Base-by-base conservation (phyloP, 2,113 vertebrate species). In the Corythornis madagascariensis region DNA sequence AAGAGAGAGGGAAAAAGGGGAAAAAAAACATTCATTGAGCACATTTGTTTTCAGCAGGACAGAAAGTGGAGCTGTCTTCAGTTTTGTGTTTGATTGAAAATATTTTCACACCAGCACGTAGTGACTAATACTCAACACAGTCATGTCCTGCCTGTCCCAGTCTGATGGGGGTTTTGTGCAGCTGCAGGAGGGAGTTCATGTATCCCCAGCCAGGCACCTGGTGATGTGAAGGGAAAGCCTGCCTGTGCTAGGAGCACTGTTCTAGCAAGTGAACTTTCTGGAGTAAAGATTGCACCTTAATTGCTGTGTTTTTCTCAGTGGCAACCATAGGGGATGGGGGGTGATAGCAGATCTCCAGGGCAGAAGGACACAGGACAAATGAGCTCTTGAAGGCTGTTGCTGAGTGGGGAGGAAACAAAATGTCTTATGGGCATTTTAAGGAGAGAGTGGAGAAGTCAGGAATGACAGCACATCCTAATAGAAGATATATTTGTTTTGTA, bases 11-110 rank as follows among this genome's bases (percentile, higher is more conserved):
- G 69, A 52, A 65, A 50, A 38, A 26, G 29, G 29, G 67, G 48
- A 63, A 73, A 67, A 55, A 40, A 18, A 3, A 21, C 63, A 63
- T 82, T 89, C 66, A 55, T 55, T 60, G 89, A 87, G 64, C 89
- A 76, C 81, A 79, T 89, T 95, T 94, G 84, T 93, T 93, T 87
- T 73, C 64, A 87, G 63, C 84, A 82, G 59, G 40, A 70, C 71
- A 90, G 86, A 92, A 93, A 56, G 90, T 93, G 56, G 78, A 84
- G 67, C 78, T 92, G 74, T 91, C 91, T 96, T 66, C 60, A 52
- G 71, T 53, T 92, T 57, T 43, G 86, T 80, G 74, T 17, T 43
- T 85, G 87, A 94, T 72, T 89, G 84, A 85, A 29, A 95, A 71
- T 70, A 77, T 95, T 95, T 94, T 94, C 89, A 83, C 91, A 89